Percentiles rank a stretch among this genome's conserved stretches.
These are phyloP conservation scores for Poecilia velifera DNA, from an alignment of 2,797 vertebrate species.

Conservation along the genomic window DNA sequence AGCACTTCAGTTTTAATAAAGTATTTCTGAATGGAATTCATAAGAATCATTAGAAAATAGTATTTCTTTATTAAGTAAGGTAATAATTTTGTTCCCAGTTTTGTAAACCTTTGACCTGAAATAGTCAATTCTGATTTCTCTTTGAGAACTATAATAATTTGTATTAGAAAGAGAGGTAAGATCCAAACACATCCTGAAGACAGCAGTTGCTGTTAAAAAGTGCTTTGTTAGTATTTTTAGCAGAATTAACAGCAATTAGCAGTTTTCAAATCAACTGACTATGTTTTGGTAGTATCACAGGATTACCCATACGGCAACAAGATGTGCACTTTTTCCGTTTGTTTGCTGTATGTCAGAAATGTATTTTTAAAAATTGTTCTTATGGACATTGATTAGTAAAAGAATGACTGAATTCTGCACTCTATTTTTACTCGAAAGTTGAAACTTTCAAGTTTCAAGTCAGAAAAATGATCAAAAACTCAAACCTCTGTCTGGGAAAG, in stretches of 20 bases:
- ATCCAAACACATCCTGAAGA: neutral
- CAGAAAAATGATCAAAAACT: neutral
- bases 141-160: neutral
- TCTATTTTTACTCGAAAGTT: neutral
- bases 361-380: neutral
- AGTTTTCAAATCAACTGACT: neutral
- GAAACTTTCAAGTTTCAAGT: neutral
- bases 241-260: neutral
- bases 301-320: neutral
- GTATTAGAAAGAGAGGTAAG: neutral
- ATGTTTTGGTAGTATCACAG: neutral
- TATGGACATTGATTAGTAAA: neutral
- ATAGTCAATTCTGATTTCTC: neutral
- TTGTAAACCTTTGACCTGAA: neutral
- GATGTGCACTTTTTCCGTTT: neutral
- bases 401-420: neutral
- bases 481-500: neutral
- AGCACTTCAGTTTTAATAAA: neutral
- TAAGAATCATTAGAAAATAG: neutral
- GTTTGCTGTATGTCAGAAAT: neutral
- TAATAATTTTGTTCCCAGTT: neutral
- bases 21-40: neutral
- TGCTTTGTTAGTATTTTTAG: neutral
- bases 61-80: neutral
- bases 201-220: neutral